These are phyloP conservation scores for Lagria hirta DNA, from an alignment of 2,888 invertebrate species.

Conservation along the genomic window DNA sequence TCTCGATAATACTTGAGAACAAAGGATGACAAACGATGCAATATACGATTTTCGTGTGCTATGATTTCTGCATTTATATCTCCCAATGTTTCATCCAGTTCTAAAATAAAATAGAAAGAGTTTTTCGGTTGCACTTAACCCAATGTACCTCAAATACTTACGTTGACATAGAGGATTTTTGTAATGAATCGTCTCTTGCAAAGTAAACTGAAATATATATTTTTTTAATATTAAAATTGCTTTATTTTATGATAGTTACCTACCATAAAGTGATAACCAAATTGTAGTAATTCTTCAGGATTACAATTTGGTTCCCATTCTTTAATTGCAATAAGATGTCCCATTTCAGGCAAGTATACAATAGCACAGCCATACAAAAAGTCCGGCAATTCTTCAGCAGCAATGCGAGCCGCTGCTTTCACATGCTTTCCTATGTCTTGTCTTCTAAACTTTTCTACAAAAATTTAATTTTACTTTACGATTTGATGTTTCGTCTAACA, in stretches of 20 bases:
- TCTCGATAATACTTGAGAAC: conserved; percentile 46
- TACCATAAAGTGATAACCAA: conserved; percentile 74
- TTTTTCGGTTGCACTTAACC: conserved; percentile 15
- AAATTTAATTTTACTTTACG: conserved; percentile 8
- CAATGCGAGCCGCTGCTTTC: conserved; percentile 70
- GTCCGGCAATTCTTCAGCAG: conserved; percentile 66
- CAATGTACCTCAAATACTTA: conserved; percentile 29
- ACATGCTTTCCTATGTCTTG: conserved; percentile 71
- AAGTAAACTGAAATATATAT: conserved; percentile 45
- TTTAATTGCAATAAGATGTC: conserved; percentile 77
- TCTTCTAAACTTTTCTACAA: conserved; percentile 68
- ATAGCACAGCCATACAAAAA: conserved; percentile 69
- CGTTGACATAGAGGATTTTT: conserved; percentile 52
- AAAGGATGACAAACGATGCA: conserved; percentile 53
- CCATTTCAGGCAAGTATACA: conserved; percentile 73
- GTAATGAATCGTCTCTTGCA: conserved; percentile 48
- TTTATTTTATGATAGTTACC: conserved; percentile 10
- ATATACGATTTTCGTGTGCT: conserved; percentile 77
- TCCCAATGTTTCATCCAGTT: conserved; percentile 75
- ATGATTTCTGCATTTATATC: conserved; percentile 78
- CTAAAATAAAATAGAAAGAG: conserved; percentile 50
- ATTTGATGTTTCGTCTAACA: too few species aligned
- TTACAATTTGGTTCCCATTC: conserved; percentile 62
- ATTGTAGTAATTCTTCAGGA: conserved; percentile 61
- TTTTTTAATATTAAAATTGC: conserved; percentile 13